These are phyloP conservation scores for Hyperopisus bebe DNA, from an alignment of 2,113 vertebrate genomes.

Conservation along the genomic window DNA sequence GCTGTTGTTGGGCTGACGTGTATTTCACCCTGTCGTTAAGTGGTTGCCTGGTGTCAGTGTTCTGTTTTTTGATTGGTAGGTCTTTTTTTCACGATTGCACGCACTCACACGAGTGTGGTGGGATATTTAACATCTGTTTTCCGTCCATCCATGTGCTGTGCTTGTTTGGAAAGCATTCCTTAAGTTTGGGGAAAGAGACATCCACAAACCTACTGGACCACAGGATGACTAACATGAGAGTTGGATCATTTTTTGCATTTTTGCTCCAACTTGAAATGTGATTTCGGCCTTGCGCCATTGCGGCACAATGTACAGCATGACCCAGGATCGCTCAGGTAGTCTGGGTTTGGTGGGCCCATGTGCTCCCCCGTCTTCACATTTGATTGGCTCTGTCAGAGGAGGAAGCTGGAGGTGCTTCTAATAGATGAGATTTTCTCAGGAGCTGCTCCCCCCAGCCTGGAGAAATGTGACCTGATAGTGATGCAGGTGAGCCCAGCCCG, in stretches of 20 bases:
- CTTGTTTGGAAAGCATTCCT: neutral
- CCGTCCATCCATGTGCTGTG: neutral
- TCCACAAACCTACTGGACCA: neutral
- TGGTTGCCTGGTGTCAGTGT: slow-evolving; percentile 20
- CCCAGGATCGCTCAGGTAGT: neutral
- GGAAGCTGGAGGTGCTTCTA: neutral
- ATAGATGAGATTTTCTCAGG: neutral
- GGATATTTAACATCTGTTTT: slow-evolving; percentile 8
- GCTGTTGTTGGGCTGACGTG: neutral
- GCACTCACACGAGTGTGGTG: neutral
- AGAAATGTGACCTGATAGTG: neutral
- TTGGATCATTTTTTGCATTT: neutral
- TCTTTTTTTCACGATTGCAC: neutral
- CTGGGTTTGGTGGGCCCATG: neutral
- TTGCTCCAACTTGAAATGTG: neutral
- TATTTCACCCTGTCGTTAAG: slow-evolving; percentile 22
- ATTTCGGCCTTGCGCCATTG: neutral
- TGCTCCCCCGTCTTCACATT: neutral
- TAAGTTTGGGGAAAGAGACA: neutral
- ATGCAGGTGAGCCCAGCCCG: neutral
- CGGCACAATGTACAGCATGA: neutral
- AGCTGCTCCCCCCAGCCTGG: neutral
- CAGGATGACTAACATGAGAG: neutral
- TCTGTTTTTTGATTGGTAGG: neutral
- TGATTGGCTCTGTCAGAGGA: neutral